Evolutionary conservation across 2,113 vertebrate species (phyloP), one percentile per base, ranked within the genome.

Genomic region (Sander lucioperca): DNA sequence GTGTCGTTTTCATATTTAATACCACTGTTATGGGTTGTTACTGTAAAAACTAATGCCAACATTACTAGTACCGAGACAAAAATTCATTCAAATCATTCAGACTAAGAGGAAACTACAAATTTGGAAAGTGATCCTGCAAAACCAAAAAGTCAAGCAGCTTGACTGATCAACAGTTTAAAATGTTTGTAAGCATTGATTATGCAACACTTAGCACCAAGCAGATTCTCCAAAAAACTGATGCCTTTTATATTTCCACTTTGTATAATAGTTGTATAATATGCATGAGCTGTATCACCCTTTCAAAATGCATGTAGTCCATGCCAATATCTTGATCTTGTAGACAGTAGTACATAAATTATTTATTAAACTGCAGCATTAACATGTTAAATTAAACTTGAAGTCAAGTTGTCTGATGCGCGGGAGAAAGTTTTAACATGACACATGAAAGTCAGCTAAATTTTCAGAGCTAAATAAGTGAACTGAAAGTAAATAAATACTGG

Each of bases 291-390:
- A 66, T 57, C 27, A 18, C 36, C 66, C 51, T 82, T 68, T 86
- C 25, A 70, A 67, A 74, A 65, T 45, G 9, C 15, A 67, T 43
- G 39, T 4, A 51, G 58, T 33, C 19, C 48, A 53, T 80, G 23
- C 58, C 66, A 80, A 68, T 77, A 62, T 72, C 66, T 83, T 61
- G 27, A n/a, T n/a, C n/a, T n/a, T n/a, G n/a, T n/a, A n/a, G n/a
- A 77, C 30, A 79, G 70, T 53, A 45, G 61, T 61, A 15, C 21
- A 78, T 83, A 27, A 45, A 71, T 77, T 72, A 75, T 82, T 77
- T 67, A 85, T 85, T 66, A 63, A 84, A 82, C 51, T 36, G 12
- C 6, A 53, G 57, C 27, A 80, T 68, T 70, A 84, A 85, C 45
- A 48, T 54, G 63, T 84, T 65, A 51, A 65, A 64, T 86, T 70